A percentile compares a stretch with the other conserved stretches of the same genome.
phyloP scores from a whole-genome alignment of 1,140 invertebrate genomes.

The Ptiloglossa arizonensis region DNA sequence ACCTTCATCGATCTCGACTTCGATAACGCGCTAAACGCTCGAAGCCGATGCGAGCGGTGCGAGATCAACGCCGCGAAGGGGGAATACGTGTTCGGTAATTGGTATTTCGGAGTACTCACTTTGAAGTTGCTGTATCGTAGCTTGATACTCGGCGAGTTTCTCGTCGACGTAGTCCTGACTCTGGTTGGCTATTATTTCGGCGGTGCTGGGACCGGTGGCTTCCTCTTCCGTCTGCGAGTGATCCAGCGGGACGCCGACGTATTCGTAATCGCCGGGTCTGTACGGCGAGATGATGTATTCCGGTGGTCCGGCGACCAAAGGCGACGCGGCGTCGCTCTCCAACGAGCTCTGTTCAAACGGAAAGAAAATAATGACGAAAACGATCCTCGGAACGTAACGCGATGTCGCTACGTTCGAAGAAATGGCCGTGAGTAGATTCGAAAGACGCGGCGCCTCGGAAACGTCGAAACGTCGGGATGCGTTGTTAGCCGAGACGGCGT shows the following conservation, averaged over 20 bases:
- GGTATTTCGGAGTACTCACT: conserved; percentile 83
- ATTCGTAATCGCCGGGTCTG: conserved; percentile 84
- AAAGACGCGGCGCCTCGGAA: too few relatives aligned
- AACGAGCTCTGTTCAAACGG: conserved; percentile 66
- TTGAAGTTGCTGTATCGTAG: conserved; percentile 94
- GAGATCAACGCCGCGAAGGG: too few relatives aligned
- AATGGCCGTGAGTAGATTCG: too few relatives aligned
- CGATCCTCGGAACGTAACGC: too few relatives aligned
- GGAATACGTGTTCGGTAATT: too few relatives aligned
- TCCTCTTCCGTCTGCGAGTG: conserved; percentile 87
- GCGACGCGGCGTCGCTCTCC: conserved; percentile 79
- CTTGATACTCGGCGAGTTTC: conserved; percentile 95
- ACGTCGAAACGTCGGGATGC: too few relatives aligned
- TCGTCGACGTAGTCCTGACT: conserved; percentile 97
- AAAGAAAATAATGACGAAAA: background rate
- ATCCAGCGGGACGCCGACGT: conserved; percentile 87
- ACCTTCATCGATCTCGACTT: background rate
- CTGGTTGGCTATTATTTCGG: conserved; percentile 95
- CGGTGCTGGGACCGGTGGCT: conserved; percentile 90
- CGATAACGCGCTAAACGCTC: too few relatives aligned
- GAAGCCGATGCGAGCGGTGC: too few relatives aligned
- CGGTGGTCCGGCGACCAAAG: conserved; percentile 83
- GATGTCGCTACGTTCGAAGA: too few relatives aligned
- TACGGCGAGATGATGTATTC: conserved; percentile 86
- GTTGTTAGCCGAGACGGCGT: too few relatives aligned